phyloP scores from a whole-genome alignment of 2,113 vertebrate genomes.

The Psilopsiagon aymara region DNA sequence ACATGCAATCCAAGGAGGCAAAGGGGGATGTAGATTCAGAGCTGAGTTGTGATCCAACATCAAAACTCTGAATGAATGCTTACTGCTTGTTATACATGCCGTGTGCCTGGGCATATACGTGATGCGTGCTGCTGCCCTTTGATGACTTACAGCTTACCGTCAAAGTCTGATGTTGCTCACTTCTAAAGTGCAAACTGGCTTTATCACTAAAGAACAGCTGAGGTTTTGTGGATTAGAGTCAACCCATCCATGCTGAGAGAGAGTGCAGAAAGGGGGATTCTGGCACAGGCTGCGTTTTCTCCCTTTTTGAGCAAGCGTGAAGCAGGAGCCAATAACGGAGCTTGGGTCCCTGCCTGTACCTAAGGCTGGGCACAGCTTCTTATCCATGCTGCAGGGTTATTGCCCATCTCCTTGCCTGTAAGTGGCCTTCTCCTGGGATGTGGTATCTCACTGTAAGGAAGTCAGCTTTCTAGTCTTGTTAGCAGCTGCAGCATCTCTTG shows the following conservation, averaged over 20 bases:
- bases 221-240: background rate
- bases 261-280: background rate
- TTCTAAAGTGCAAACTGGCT: background rate
- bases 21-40: background rate
- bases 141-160: background rate
- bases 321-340: background rate
- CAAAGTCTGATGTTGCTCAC: background rate
- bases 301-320: background rate
- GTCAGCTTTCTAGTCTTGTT: background rate
- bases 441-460: background rate
- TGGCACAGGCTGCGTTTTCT: background rate
- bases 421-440: background rate
- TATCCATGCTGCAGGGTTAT: background rate
- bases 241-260: background rate
- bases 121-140: background rate
- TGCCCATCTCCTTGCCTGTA: background rate
- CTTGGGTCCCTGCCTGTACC: background rate
- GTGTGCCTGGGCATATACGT: rapidly evolving
- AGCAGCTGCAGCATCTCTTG: background rate
- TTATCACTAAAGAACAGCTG: background rate
- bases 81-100: background rate
- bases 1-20: background rate
- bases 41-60: rapidly evolving
- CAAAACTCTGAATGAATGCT: background rate
- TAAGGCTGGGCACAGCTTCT: background rate